Conservation (phyloP, 2,888 invertebrate species). For the Bombylius major region DNA sequence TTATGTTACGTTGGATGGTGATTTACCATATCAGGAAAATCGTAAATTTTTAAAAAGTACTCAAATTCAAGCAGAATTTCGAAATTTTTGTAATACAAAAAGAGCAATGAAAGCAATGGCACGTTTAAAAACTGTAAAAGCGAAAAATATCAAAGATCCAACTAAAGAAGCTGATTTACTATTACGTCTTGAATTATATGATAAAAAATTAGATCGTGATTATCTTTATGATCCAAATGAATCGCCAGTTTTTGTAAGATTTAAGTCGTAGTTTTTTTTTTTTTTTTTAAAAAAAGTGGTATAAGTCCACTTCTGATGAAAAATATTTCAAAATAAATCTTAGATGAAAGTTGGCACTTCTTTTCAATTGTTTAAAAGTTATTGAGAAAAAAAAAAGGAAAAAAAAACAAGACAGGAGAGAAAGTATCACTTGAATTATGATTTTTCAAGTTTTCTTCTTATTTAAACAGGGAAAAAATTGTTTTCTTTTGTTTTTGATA, state of each 20-base stretch:
- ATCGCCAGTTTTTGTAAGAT: neutral
- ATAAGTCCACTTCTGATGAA: too few species aligned
- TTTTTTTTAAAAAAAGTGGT: too few species aligned
- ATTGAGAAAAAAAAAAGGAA: too few species aligned
- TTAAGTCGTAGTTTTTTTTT: too few species aligned
- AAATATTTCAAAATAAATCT: too few species aligned
- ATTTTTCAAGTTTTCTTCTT: too few species aligned
- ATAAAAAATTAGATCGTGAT: neutral
- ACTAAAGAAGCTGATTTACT: neutral
- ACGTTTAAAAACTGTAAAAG: neutral
- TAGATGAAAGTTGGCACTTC: too few species aligned
- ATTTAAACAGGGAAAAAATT: too few species aligned
- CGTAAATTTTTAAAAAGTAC: neutral
- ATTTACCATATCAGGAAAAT: neutral
- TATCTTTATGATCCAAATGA: neutral
- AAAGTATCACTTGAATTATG: too few species aligned
- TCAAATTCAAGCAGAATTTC: neutral
- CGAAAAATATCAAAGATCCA: neutral
- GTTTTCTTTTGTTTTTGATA: too few species aligned
- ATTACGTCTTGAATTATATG: neutral
- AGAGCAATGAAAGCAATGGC: neutral
- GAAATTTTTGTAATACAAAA: neutral
- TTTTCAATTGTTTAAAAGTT: neutral
- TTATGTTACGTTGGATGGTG: neutral
- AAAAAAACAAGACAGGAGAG: too few species aligned